Conservation (phyloP, 2,797 vertebrate genomes). For the Pterois miles region DNA sequence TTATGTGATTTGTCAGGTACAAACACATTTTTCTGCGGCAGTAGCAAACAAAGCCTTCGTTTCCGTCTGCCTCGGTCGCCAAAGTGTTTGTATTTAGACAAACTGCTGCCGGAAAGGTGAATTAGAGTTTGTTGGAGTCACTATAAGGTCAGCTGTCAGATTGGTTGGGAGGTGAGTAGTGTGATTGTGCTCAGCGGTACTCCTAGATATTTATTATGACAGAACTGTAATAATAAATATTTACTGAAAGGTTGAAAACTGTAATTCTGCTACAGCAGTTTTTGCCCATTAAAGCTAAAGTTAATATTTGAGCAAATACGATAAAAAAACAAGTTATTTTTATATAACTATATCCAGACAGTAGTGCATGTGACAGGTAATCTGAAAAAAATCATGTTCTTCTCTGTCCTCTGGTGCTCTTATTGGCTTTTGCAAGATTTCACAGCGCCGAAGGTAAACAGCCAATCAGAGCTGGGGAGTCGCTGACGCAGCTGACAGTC, state of each 20-base stretch:
- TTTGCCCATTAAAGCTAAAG: neutral
- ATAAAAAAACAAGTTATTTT: no score
- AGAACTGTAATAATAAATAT: neutral
- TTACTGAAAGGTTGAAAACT: neutral
- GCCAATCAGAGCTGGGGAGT: neutral
- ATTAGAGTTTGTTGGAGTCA: slow-evolving; percentile 14
- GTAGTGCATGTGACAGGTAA: no score
- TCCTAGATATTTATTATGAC: neutral
- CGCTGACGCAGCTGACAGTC: neutral
- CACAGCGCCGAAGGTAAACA: no score
- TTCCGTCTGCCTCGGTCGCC: neutral
- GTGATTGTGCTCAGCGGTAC: neutral
- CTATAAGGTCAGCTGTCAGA: slow-evolving; percentile 55
- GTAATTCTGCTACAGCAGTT: neutral
- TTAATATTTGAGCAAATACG: no score
- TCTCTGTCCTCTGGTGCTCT: no score
- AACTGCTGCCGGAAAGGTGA: slow-evolving; percentile 17
- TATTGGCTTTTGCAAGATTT: no score
- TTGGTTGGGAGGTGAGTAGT: neutral
- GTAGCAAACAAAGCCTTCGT: slow-evolving; percentile 7
- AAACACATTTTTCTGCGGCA: slow-evolving; percentile 5
- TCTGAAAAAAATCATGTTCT: no score
- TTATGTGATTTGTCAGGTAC: slow-evolving; percentile 31
- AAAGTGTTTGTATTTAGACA: slow-evolving; percentile 26
- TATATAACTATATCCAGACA: no score